Conservation (phyloP, 2,888 invertebrate species). For the Harpalus rubripes region DNA sequence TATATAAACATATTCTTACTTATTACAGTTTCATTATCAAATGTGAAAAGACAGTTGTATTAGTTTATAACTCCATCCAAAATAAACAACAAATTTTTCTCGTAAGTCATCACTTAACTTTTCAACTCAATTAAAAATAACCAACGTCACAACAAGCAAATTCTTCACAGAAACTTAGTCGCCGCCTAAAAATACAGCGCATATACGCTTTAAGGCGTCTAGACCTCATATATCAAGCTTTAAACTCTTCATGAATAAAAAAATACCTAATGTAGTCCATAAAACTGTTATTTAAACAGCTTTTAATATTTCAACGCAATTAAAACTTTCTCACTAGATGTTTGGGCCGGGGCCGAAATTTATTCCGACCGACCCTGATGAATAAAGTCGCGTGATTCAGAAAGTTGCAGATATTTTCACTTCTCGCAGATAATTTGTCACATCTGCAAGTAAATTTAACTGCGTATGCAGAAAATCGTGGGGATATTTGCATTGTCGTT, state of each 20-base stretch:
- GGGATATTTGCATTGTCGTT: neutral
- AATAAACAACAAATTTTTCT: conserved; percentile 31
- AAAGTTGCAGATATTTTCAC: conserved; percentile 20
- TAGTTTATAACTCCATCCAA: neutral
- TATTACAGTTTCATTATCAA: too few relatives aligned
- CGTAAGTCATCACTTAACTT: conserved; percentile 43
- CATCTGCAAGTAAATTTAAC: conserved; percentile 8
- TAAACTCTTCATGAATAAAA: conserved; percentile 61
- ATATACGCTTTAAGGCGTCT: conserved; percentile 16
- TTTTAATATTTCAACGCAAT: conserved; percentile 58
- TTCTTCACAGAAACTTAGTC: conserved; percentile 37
- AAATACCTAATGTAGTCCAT: conserved; percentile 40
- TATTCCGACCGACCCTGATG: conserved; percentile 41
- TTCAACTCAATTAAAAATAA: conserved; percentile 48
- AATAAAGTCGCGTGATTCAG: conserved; percentile 20
- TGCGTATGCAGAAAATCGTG: neutral
- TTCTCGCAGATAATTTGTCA: neutral
- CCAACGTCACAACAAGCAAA: conserved; percentile 30
- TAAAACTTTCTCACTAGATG: conserved; percentile 52
- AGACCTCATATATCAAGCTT: conserved; percentile 59
- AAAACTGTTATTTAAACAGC: conserved; percentile 61
- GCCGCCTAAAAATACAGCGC: conserved; percentile 34
- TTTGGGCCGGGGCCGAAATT: conserved; percentile 28
- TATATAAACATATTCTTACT: too few relatives aligned
- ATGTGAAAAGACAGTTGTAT: neutral